phyloP scores from a whole-genome alignment of 2,888 invertebrate species.

The Drosophila borborema region DNA sequence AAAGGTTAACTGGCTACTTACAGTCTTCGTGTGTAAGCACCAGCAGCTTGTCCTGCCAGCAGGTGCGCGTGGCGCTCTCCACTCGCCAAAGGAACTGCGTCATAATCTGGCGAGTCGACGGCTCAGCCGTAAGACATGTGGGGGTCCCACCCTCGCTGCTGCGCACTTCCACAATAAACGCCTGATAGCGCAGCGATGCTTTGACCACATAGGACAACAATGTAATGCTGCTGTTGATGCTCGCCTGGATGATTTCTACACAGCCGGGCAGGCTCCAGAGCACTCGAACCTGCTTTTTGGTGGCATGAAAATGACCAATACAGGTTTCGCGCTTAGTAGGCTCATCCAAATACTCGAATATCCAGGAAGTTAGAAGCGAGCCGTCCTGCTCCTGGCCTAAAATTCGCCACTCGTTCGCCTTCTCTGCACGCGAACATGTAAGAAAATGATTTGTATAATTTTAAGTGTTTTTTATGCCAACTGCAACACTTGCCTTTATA shows the following conservation, averaged over 20 bases:
- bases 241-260: slow-evolving; percentile 91
- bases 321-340: slow-evolving; percentile 75
- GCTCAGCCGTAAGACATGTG: slow-evolving; percentile 84
- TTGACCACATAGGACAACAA: slow-evolving; percentile 90
- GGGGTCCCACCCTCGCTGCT: slow-evolving; percentile 43
- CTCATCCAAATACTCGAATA: slow-evolving; percentile 81
- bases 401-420: slow-evolving; percentile 91
- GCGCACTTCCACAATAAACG: slow-evolving; percentile 87
- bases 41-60: slow-evolving; percentile 88
- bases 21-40: slow-evolving; percentile 92
- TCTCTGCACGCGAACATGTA: slow-evolving; percentile 59
- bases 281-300: slow-evolving; percentile 87
- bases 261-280: slow-evolving; percentile 87
- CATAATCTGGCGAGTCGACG: slow-evolving; percentile 90
- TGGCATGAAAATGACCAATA: slow-evolving; percentile 88
- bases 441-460: not conserved
- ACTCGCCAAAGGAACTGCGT: slow-evolving; percentile 88
- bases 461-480: not conserved
- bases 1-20: slow-evolving; percentile 80
- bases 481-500: slow-evolving; percentile 72
- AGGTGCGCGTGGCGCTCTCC: slow-evolving; percentile 71
- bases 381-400: slow-evolving; percentile 93
- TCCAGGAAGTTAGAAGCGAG: slow-evolving; percentile 90
- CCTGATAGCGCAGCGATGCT: slow-evolving; percentile 86
- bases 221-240: slow-evolving; percentile 89